Base-by-base conservation (phyloP, 2,797 vertebrate species). In the Peromyscus eremicus region DNA sequence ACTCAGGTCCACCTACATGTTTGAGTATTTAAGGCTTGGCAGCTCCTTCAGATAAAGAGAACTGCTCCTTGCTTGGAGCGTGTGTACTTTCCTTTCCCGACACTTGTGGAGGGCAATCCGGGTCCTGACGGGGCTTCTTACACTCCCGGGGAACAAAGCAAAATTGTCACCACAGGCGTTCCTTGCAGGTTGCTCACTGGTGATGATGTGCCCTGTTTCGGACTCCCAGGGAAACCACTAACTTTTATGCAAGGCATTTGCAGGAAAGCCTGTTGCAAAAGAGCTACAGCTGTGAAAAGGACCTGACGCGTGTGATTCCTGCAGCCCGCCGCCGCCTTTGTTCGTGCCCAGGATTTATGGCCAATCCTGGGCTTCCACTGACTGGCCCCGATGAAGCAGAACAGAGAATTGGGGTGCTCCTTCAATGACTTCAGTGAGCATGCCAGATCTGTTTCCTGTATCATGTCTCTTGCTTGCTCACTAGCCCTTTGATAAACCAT, bases 401-500 rank as follows among this genome's bases (percentile, higher is more conserved):
- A 64, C 3, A 0, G 29, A 86, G 49, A 62, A 32, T 19, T 0
- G 6, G 17, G 60, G 34, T 81, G 70, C 57, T 92, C 62, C 62
- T 49, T 64, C 8, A 37, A 68, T 21, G 57, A 86, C 76, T 85
- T 79, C 70, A 27, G 23, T 32, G 89, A 76, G 43, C n/a, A 6
- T 2, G 97, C 96, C 92, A 91, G 84, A 92, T 82, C 96, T 80
- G 87, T 95, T 98, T 97, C 90, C 94, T 96, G 90, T 55, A 95
- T 75, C 91, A 96, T 34, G 81, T 96, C 96, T 97, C 94, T 96
- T 94, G 93, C 97, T 97, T 96, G 94, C 97, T 97, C 97, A 93
- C 98, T 97, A 94, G 92, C 96, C 87, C 98, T 97, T 97, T 98
- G 98, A 98, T 98, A 98, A 98, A 98, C 98, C 98, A 98, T 98